Conservation (phyloP, 2,113 vertebrate species). For the Petrocephalus microphthalmus region DNA sequence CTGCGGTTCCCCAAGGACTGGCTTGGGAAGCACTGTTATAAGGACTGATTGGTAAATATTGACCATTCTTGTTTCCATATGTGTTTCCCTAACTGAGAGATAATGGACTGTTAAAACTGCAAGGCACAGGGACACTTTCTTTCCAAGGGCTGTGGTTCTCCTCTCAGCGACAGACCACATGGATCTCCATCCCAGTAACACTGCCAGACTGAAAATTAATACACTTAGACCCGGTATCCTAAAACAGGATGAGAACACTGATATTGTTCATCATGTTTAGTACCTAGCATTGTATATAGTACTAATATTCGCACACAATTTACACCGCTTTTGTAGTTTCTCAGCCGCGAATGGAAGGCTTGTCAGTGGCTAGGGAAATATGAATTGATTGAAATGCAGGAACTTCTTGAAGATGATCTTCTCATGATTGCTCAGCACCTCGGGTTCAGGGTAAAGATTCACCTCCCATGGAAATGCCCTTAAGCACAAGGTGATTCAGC, state of each 20-base stretch:
- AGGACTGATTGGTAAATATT: neutral
- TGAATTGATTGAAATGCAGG: neutral
- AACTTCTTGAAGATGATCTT: neutral
- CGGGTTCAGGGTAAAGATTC: neutral
- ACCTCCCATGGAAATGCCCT: neutral
- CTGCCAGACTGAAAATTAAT: too few relatives aligned
- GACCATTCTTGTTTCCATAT: neutral
- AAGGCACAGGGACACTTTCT: too few relatives aligned
- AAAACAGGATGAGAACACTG: too few relatives aligned
- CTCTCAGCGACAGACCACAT: too few relatives aligned
- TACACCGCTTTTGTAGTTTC: neutral
- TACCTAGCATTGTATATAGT: too few relatives aligned
- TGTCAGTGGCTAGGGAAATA: neutral
- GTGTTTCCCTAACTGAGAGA: neutral
- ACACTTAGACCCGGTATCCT: too few relatives aligned
- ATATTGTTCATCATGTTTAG: too few relatives aligned
- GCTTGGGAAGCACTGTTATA: neutral
- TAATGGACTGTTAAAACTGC: too few relatives aligned
- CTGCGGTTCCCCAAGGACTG: too few relatives aligned
- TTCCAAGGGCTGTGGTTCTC: too few relatives aligned
- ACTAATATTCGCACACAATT: too few relatives aligned
- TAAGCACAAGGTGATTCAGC: neutral
- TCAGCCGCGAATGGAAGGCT: neutral
- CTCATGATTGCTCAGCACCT: neutral
- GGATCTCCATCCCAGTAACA: too few relatives aligned